Evolutionary conservation across 2,888 invertebrate genomes (phyloP).

Genomic region (Synergus laeviventris): DNA sequence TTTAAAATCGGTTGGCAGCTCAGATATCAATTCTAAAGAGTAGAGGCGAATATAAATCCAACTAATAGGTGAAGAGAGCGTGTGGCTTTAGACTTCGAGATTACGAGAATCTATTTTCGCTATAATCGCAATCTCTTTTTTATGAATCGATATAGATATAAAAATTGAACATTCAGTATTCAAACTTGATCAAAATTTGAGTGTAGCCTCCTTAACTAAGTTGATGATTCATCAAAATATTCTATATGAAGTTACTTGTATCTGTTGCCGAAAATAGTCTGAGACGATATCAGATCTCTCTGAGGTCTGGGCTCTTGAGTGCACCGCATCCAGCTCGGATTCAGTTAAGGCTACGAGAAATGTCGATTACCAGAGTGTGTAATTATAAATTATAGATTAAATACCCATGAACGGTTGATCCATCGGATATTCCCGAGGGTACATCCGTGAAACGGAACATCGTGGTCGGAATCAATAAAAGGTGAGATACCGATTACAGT

Average conservation of each 20-base stretch:
- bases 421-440: constrained; percentile 16
- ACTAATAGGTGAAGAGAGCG: no score
- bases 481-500: constrained; percentile 23
- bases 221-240: constrained; percentile 8
- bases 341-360: constrained; percentile 35
- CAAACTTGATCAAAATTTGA: background rate
- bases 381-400: constrained; percentile 49
- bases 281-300: constrained; percentile 8
- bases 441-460: constrained; percentile 8
- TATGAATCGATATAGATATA: no score
- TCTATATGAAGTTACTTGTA: background rate
- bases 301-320: constrained; percentile 19
- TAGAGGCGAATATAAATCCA: no score
- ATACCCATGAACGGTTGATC: constrained; percentile 27
- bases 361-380: constrained; percentile 36
- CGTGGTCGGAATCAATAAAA: constrained; percentile 21
- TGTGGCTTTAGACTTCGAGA: no score
- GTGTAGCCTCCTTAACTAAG: background rate
- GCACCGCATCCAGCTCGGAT: constrained; percentile 12
- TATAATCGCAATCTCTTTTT: no score
- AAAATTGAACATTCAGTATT: background rate
- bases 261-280: constrained; percentile 31
- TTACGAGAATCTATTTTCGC: no score
- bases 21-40: no score
- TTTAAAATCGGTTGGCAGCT: no score